A percentile compares a stretch with the other conserved stretches of the same genome.
These are phyloP conservation scores for Dendrolimus pini DNA, from an alignment of 2,888 invertebrate species.

Conservation along the genomic window DNA sequence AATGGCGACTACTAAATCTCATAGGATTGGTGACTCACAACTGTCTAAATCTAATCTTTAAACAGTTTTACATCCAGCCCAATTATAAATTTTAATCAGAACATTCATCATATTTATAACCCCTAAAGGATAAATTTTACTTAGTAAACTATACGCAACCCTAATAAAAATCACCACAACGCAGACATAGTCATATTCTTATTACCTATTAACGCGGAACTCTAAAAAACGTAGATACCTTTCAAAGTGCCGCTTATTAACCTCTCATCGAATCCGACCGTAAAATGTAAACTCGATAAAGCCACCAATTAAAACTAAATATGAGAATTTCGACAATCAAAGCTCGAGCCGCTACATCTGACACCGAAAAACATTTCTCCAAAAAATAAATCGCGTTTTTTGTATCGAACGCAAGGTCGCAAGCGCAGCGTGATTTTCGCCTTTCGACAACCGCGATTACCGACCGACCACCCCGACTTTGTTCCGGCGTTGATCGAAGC, in stretches of 20 bases:
- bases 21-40: background rate
- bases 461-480: constrained; percentile 23
- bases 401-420: constrained; percentile 64
- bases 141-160: constrained; percentile 24
- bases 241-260: constrained; percentile 76
- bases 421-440: constrained; percentile 70
- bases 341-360: constrained; percentile 73
- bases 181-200: constrained; percentile 52
- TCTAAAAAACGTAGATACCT: constrained; percentile 68
- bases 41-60: background rate
- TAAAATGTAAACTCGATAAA: constrained; percentile 77
- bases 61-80: background rate
- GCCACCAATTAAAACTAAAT: constrained; percentile 77
- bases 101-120: background rate
- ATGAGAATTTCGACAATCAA: constrained; percentile 75
- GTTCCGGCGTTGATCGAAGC: constrained; percentile 16
- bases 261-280: constrained; percentile 75
- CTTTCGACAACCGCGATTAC: constrained; percentile 58
- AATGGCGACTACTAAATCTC: background rate
- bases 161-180: constrained; percentile 49
- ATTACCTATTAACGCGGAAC: constrained; percentile 60
- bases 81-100: background rate
- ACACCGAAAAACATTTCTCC: constrained; percentile 67
- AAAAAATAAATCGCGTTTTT: constrained; percentile 69
- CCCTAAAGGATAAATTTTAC: constrained; percentile 2